These are phyloP conservation scores for Anthopleura sola DNA, from an alignment of 64 coral and sea anemone species.

Conservation along the genomic window DNA sequence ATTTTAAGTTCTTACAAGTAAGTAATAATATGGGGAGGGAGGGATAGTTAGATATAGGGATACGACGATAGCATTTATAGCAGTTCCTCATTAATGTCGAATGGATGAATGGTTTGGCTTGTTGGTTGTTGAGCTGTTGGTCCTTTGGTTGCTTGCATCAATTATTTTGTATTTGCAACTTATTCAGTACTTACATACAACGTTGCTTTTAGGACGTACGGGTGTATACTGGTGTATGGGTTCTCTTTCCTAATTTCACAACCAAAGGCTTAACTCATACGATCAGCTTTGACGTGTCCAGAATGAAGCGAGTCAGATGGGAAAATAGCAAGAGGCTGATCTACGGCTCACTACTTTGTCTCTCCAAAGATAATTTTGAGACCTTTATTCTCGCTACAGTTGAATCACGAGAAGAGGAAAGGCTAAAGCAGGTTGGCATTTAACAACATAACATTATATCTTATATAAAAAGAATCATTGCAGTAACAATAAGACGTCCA, in stretches of 20 bases:
- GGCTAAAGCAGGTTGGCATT: slow-evolving; percentile 25
- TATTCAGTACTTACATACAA: too few relatives aligned
- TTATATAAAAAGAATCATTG: not conserved
- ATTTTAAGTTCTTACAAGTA: not conserved
- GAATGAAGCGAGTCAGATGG: too few relatives aligned
- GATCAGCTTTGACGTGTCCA: slow-evolving; percentile 44
- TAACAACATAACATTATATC: not conserved
- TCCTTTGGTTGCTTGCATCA: too few relatives aligned
- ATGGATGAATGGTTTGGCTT: too few relatives aligned
- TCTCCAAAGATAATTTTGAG: slow-evolving; percentile 53
- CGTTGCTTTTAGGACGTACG: slow-evolving; percentile 26
- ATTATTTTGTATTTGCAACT: too few relatives aligned
- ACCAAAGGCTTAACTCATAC: slow-evolving; percentile 26
- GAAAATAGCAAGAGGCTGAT: slow-evolving; percentile 69
- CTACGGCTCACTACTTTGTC: slow-evolving; percentile 52
- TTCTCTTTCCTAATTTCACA: slow-evolving; percentile 33
- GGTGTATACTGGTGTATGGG: slow-evolving; percentile 40
- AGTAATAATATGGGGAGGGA: not conserved
- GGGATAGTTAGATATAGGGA: too few relatives aligned
- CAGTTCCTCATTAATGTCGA: too few relatives aligned
- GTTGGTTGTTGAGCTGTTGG: too few relatives aligned
- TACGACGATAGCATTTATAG: too few relatives aligned
- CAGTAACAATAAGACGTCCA: too few relatives aligned
- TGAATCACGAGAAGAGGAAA: slow-evolving; percentile 27
- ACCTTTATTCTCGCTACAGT: slow-evolving; percentile 53